Percentiles rank a stretch among this genome's conserved stretches.
phyloP scores from a whole-genome alignment of 2,888 invertebrate genomes.

The Pediacus dermestoides region DNA sequence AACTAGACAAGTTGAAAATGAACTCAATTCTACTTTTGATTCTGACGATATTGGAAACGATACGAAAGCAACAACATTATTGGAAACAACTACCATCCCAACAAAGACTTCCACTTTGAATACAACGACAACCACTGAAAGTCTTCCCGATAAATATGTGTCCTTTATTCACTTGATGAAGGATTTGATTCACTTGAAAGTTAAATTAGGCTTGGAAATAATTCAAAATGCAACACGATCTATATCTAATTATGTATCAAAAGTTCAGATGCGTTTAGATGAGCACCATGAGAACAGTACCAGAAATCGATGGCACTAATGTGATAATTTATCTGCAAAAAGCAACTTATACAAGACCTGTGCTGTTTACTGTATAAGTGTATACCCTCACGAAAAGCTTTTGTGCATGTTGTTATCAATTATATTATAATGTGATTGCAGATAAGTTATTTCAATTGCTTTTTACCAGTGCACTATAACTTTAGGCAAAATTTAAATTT shows the following conservation, averaged over 20 bases:
- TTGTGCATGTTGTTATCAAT: no score
- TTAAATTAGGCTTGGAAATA: conserved; percentile 64
- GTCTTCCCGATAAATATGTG: conserved; percentile 28
- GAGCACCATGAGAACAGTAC: conserved; percentile 28
- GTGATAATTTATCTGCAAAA: no score
- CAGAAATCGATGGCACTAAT: conserved; percentile 2
- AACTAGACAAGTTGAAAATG: conserved; percentile 9
- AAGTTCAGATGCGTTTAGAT: conserved; percentile 52
- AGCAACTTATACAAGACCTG: no score
- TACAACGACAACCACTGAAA: conserved; percentile 19
- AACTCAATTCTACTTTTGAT: conserved; percentile 7
- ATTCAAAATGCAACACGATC: conserved; percentile 66
- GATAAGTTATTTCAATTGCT: no score
- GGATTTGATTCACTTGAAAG: conserved; percentile 65
- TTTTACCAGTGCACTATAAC: no score
- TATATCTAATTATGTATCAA: conserved; percentile 61
- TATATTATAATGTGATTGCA: no score
- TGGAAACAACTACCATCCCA: conserved; percentile 11
- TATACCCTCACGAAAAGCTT: no score
- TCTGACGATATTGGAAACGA: not conserved
- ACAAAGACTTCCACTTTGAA: conserved; percentile 20
- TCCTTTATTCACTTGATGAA: conserved; percentile 60
- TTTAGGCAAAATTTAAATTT: no score
- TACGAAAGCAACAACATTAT: not conserved
- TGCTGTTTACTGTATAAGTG: no score